These are phyloP conservation scores for Coenonympha glycerion DNA, from an alignment of 2,888 invertebrate species.

Conservation along the genomic window DNA sequence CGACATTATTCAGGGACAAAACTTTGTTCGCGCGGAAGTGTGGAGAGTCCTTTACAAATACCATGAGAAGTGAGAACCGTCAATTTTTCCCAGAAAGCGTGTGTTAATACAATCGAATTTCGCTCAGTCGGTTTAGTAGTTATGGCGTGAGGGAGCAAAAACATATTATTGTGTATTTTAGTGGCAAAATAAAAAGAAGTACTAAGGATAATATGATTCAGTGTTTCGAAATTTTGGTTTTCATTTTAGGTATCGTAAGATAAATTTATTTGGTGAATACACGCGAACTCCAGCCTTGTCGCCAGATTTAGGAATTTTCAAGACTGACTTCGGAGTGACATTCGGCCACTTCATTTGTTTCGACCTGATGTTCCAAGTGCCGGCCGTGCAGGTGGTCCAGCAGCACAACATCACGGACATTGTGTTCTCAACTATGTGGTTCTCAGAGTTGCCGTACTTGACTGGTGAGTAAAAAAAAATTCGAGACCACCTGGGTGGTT, in stretches of 20 bases:
- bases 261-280: conserved; percentile 72
- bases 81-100: too few relatives aligned
- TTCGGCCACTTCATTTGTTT: conserved; percentile 90
- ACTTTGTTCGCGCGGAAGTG: too few relatives aligned
- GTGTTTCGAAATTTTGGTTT: background rate
- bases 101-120: too few relatives aligned
- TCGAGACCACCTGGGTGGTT: too few relatives aligned
- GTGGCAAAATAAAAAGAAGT: too few relatives aligned
- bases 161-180: too few relatives aligned
- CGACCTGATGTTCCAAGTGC: conserved; percentile 85
- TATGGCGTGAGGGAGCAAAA: too few relatives aligned
- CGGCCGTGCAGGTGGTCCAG: conserved; percentile 76
- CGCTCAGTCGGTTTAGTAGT: too few relatives aligned
- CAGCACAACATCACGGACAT: conserved; percentile 76
- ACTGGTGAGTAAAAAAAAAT: conserved; percentile 74
- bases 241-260: conserved; percentile 64
- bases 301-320: conserved; percentile 78
- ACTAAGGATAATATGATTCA: background rate
- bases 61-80: too few relatives aligned
- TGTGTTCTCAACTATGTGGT: conserved; percentile 85
- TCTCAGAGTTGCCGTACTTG: conserved; percentile 86
- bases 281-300: conserved; percentile 72
- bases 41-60: too few relatives aligned
- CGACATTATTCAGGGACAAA: too few relatives aligned
- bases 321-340: conserved; percentile 84